Evolutionary conservation across 2,797 vertebrate genomes (phyloP).

Genomic region (Epinephelus coioides): DNA sequence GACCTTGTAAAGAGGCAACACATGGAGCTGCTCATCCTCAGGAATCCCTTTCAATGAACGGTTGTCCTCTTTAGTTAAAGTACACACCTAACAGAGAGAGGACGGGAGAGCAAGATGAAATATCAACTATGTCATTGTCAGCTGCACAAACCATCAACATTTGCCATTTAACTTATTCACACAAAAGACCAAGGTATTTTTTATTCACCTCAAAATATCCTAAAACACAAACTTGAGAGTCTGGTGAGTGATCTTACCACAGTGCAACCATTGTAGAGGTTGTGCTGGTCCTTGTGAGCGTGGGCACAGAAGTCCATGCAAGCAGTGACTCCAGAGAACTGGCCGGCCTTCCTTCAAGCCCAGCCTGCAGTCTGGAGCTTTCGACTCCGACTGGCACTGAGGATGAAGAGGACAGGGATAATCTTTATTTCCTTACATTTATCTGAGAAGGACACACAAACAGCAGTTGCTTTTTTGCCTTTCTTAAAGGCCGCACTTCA

Average conservation of each 20-base stretch:
- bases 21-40: conserved; percentile 96
- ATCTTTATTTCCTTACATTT: conserved; percentile 2
- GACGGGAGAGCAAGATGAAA: neutral
- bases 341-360: conserved; percentile 95
- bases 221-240: neutral
- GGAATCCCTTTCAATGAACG: conserved; percentile 91
- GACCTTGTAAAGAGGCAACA: conserved; percentile 96
- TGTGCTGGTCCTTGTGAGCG: conserved; percentile 99
- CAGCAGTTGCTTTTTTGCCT: neutral
- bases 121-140: neutral
- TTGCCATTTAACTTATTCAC: neutral
- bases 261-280: conserved; percentile 97
- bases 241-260: conserved; percentile 88
- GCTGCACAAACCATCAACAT: neutral
- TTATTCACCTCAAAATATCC: neutral
- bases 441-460: neutral
- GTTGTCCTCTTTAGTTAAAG: conserved; percentile 98
- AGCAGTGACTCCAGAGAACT: conserved; percentile 96
- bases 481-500: neutral
- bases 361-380: conserved; percentile 93
- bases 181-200: neutral
- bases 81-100: conserved; percentile 90
- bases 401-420: conserved; percentile 13
- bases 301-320: conserved; percentile 99
- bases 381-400: conserved; percentile 91